A percentile compares a stretch with the other conserved stretches of the same genome.
phyloP scores from a whole-genome alignment of 1,140 invertebrate species.

The Thaumatotibia leucotreta region DNA sequence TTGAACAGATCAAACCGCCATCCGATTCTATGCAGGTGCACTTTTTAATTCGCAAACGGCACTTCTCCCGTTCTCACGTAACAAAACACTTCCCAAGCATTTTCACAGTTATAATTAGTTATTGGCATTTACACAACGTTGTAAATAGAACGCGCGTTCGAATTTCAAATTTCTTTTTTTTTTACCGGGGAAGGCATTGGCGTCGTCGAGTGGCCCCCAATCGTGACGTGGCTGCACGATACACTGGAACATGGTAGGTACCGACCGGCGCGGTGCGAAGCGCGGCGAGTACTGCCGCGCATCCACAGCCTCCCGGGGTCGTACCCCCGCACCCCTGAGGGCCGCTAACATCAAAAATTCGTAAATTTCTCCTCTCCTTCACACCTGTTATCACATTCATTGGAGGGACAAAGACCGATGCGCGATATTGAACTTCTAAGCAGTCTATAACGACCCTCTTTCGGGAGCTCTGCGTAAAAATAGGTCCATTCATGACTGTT shows the following conservation, averaged over 20 bases:
- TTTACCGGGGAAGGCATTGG: constrained; percentile 87
- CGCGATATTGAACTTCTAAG: too few species aligned
- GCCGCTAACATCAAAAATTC: too few species aligned
- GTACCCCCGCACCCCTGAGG: constrained; percentile 19
- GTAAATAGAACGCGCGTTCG: constrained; percentile 30
- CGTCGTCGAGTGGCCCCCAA: constrained; percentile 86
- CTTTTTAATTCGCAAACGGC: neutral
- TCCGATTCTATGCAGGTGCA: neutral
- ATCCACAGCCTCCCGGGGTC: constrained; percentile 46
- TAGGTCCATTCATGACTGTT: too few species aligned
- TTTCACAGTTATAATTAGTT: constrained; percentile 40
- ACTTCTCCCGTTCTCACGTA: constrained; percentile 8
- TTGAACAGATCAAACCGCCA: neutral
- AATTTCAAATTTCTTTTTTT: neutral
- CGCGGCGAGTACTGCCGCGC: constrained; percentile 46
- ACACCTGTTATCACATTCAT: too few species aligned
- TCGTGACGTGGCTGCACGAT: constrained; percentile 88
- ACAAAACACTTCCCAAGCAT: constrained; percentile 22
- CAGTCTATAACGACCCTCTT: too few species aligned
- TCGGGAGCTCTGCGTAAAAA: too few species aligned
- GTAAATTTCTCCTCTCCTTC: too few species aligned
- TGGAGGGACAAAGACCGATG: too few species aligned
- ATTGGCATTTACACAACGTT: constrained; percentile 29
- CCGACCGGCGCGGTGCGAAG: constrained; percentile 26
- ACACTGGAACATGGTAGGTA: constrained; percentile 86